These are phyloP conservation scores for Chloroclysta siterata DNA, from an alignment of 2,888 invertebrate genomes.

Conservation along the genomic window DNA sequence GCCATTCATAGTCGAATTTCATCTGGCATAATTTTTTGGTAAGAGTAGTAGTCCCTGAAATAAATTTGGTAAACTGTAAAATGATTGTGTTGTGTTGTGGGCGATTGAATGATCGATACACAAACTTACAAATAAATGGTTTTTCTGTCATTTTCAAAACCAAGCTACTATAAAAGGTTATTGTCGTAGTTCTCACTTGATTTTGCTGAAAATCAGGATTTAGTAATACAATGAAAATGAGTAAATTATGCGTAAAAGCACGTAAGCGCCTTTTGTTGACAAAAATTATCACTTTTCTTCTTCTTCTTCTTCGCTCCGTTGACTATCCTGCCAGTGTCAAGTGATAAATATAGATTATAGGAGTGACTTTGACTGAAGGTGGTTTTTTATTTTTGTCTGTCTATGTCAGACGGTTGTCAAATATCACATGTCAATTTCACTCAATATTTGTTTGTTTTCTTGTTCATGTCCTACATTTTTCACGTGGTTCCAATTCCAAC, in stretches of 20 bases:
- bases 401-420: no score
- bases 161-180: not conserved
- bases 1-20: constrained; percentile 72
- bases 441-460: constrained; percentile 22
- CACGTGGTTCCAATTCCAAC: constrained; percentile 68
- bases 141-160: constrained; percentile 60
- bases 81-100: no score
- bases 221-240: no score
- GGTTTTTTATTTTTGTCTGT: no score
- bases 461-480: constrained; percentile 51
- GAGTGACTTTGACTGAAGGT: no score
- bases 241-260: no score
- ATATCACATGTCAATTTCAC: not conserved
- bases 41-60: constrained; percentile 71
- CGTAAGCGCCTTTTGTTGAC: no score
- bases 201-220: not conserved
- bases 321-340: no score
- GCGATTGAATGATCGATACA: not conserved
- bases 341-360: no score
- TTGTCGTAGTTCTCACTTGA: not conserved
- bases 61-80: constrained; percentile 2
- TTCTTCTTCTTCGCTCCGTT: no score
- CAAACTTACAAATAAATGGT: constrained; percentile 66
- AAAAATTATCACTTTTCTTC: no score
- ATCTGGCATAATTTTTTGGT: constrained; percentile 68